phyloP scores from a whole-genome alignment of 2,113 vertebrate genomes.

The Syrrhaptes paradoxus region DNA sequence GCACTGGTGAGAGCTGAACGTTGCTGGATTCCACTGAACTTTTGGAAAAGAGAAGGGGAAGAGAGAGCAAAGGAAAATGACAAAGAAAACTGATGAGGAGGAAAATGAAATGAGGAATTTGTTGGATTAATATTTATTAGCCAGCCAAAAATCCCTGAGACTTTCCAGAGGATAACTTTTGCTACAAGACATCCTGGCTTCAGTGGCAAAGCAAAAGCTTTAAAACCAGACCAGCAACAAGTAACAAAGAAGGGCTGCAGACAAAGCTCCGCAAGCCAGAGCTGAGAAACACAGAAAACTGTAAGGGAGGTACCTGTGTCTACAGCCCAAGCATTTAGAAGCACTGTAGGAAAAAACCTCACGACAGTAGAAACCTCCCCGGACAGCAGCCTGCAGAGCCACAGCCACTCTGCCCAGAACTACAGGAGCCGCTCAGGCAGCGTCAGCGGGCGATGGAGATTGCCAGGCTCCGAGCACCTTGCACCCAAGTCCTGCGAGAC shows the following conservation, averaged over 20 bases:
- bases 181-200: background rate
- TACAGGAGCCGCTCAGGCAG: background rate
- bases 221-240: background rate
- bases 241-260: background rate
- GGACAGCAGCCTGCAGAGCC: background rate
- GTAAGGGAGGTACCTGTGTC: background rate
- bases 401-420: no score
- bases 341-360: background rate
- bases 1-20: background rate
- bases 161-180: background rate
- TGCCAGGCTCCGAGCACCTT: background rate
- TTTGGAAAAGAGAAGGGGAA: background rate
- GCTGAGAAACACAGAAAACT: background rate
- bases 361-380: background rate
- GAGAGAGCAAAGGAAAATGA: background rate
- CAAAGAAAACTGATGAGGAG: background rate
- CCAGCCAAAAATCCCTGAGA: background rate
- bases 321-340: background rate
- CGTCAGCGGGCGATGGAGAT: fast-evolving
- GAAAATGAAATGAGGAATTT: background rate
- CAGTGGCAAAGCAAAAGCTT: background rate
- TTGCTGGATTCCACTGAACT: background rate
- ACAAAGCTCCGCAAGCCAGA: background rate
- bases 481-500: background rate
- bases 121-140: background rate